Conservation (phyloP, 53 echinoderm and acorn worm genomes). For the Holothuria scabra region DNA sequence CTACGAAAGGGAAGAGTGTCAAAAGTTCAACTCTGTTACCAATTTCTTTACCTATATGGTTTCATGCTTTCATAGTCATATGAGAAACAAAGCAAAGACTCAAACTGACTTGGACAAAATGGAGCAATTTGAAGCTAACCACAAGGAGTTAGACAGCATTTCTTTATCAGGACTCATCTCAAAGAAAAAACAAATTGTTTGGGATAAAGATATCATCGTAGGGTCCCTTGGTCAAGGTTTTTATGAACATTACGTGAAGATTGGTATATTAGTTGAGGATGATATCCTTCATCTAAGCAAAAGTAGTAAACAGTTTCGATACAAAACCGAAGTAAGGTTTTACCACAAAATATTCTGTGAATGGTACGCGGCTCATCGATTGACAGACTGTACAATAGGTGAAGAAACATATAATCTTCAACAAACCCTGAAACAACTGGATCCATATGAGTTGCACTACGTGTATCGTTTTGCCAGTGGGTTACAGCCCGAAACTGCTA, state of each 20-base stretch:
- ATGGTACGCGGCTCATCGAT: not conserved
- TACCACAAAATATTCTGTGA: slow-evolving; percentile 11
- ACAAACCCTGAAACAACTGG: not conserved
- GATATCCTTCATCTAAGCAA: not conserved
- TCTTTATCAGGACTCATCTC: not conserved
- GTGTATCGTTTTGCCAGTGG: slow-evolving; percentile 9
- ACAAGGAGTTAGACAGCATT: not conserved
- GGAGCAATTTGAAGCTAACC: not conserved
- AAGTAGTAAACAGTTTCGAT: not conserved
- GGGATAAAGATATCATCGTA: not conserved
- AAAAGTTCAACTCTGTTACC: not conserved
- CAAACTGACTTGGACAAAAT: not conserved
- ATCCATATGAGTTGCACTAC: not conserved
- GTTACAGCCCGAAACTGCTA: not conserved
- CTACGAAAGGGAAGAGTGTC: not conserved
- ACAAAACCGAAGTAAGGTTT: not conserved
- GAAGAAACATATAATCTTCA: not conserved
- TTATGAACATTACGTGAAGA: not conserved
- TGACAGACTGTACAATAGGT: not conserved
- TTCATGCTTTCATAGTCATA: slow-evolving; percentile 4
- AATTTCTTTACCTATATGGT: slow-evolving; percentile 12
- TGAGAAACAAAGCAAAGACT: not conserved
- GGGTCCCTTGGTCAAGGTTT: not conserved
- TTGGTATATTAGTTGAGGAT: slow-evolving; percentile 16
- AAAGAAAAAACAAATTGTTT: not conserved